These are phyloP conservation scores for Microhierax caerulescens DNA, from an alignment of 2,797 vertebrate species.

Conservation along the genomic window DNA sequence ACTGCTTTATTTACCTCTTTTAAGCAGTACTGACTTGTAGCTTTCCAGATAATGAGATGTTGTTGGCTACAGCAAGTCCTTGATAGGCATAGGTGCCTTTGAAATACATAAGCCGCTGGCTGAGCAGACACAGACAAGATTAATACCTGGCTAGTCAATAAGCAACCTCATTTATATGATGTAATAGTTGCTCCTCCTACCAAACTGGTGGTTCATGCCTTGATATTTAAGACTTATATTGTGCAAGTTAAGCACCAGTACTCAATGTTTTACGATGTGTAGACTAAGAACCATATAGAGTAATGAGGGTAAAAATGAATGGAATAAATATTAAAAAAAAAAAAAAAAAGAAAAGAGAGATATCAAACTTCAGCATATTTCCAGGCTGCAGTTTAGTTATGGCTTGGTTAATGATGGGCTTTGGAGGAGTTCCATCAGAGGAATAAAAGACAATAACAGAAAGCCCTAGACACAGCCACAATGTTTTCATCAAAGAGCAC, in stretches of 20 bases:
- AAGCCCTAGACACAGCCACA: neutral
- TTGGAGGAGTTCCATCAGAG: neutral
- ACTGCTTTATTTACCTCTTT: neutral
- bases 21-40: neutral
- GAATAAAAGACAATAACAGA: neutral
- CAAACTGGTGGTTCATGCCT: neutral
- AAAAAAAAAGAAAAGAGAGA: neutral
- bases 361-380: neutral
- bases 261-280: neutral
- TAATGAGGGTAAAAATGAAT: neutral
- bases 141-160: neutral
- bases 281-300: neutral
- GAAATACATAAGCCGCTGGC: neutral
- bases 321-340: neutral
- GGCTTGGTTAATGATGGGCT: neutral
- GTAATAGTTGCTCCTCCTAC: neutral
- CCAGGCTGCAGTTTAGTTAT: neutral
- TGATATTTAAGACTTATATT: neutral
- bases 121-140: neutral
- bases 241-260: neutral
- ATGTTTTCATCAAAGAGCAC: neutral
- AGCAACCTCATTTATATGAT: neutral
- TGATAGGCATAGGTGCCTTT: neutral
- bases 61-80: neutral
- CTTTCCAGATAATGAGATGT: neutral